These are phyloP conservation scores for Strigamia transsilvanica DNA, from an alignment of 2,888 invertebrate species.

Conservation along the genomic window DNA sequence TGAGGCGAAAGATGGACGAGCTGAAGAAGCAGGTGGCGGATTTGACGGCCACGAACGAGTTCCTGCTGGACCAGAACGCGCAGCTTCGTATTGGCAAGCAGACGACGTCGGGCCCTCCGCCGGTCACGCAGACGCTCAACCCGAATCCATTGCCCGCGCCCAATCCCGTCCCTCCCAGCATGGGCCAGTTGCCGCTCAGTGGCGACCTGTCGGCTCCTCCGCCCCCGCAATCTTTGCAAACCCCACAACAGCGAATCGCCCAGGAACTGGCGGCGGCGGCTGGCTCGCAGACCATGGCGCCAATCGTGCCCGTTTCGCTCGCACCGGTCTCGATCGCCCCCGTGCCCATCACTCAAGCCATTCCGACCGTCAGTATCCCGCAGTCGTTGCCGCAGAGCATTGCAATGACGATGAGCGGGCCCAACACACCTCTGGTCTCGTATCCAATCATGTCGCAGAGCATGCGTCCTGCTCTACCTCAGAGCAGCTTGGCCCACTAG, in stretches of 20 bases:
- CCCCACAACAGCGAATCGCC: conserved; percentile 29
- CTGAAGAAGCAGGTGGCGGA: conserved; percentile 76
- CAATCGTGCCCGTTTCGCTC: conserved; percentile 66
- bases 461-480: conserved; percentile 56
- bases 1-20: conserved; percentile 75
- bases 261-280: conserved; percentile 20
- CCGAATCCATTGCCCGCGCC: conserved; percentile 63
- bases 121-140: conserved; percentile 68
- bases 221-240: conserved; percentile 58
- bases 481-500: conserved; percentile 55
- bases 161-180: conserved; percentile 59
- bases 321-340: conserved; percentile 60
- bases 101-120: conserved; percentile 69
- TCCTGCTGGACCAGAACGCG: conserved; percentile 79
- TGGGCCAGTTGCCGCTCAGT: conserved; percentile 61
- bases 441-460: conserved; percentile 74
- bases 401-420: conserved; percentile 63
- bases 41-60: conserved; percentile 79
- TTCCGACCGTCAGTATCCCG: conserved; percentile 57
- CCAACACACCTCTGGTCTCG: conserved; percentile 72
- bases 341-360: conserved; percentile 57
- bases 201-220: conserved; percentile 61
- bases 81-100: conserved; percentile 73
- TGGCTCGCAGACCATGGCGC: conserved; percentile 48
- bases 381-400: conserved; percentile 56